phyloP scores from a whole-genome alignment of 2,113 vertebrate species.

The Microtus ochrogaster region DNA sequence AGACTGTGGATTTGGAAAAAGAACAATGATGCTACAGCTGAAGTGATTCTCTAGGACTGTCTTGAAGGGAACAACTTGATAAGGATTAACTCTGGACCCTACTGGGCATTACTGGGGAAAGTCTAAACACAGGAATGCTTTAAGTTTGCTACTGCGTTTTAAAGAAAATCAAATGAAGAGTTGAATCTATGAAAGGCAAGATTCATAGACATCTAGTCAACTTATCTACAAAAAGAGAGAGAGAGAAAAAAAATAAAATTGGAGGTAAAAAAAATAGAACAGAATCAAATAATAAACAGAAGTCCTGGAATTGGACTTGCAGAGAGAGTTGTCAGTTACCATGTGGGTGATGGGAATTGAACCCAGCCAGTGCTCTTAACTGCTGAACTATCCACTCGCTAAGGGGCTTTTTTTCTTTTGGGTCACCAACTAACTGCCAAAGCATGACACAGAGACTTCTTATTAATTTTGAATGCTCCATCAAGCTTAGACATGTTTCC shows the following conservation, averaged over 20 bases:
- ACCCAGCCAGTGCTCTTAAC: too few species aligned
- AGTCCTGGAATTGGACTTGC: too few species aligned
- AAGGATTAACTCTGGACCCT: background rate
- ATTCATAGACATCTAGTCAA: background rate
- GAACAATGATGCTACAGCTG: too few species aligned
- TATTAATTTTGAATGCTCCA: background rate
- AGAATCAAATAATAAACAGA: background rate
- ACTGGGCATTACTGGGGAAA: background rate
- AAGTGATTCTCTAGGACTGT: too few species aligned
- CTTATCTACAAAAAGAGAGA: background rate
- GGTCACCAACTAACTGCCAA: background rate
- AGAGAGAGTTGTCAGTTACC: too few species aligned
- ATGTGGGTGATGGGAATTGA: too few species aligned
- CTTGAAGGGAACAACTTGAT: background rate
- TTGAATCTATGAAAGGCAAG: background rate
- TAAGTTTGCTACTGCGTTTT: too few species aligned
- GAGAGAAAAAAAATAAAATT: background rate
- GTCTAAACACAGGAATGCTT: background rate
- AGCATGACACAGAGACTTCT: background rate
- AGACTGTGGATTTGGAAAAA: background rate
- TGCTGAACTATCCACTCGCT: too few species aligned
- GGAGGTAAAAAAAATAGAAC: background rate
- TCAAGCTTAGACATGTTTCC: background rate
- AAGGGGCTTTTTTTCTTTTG: background rate
- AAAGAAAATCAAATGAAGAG: background rate